Conservation (phyloP, 2,113 vertebrate species). For the Pituophis catenifer region DNA sequence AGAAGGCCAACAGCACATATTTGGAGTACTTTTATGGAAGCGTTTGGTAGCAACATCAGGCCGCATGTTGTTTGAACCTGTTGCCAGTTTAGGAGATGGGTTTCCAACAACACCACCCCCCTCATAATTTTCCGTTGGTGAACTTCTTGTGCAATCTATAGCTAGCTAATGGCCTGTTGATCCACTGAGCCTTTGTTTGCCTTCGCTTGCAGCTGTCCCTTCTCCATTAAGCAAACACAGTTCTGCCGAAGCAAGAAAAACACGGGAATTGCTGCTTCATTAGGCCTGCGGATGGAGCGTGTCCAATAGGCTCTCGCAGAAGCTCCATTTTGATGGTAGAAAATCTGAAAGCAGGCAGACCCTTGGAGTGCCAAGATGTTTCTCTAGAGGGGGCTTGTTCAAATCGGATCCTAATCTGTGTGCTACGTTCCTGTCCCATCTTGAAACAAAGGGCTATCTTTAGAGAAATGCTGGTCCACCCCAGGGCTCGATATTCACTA, state of each 20-base stretch:
- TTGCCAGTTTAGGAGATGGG: neutral
- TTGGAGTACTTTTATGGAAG: slow-evolving; percentile 9
- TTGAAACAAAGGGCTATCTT: neutral
- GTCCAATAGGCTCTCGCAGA: neutral
- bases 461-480: neutral
- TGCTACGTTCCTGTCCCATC: neutral
- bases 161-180: neutral
- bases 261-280: neutral
- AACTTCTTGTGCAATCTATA: slow-evolving; percentile 1
- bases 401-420: neutral
- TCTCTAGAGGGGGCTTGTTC: neutral
- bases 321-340: neutral
- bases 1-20: slow-evolving; percentile 17
- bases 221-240: neutral
- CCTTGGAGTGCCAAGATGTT: neutral
- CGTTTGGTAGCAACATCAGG: slow-evolving; percentile 1
- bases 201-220: neutral
- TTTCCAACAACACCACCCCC: neutral
- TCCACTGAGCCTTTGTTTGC: slow-evolving; percentile 4
- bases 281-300: neutral
- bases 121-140: neutral
- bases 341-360: neutral
- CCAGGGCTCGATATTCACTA: neutral
- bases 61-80: slow-evolving; percentile 5
- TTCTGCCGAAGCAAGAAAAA: neutral